A percentile compares a stretch with the other conserved stretches of the same genome.
phyloP scores from a whole-genome alignment of 2,797 vertebrate genomes.

The Anolis apletophallus region DNA sequence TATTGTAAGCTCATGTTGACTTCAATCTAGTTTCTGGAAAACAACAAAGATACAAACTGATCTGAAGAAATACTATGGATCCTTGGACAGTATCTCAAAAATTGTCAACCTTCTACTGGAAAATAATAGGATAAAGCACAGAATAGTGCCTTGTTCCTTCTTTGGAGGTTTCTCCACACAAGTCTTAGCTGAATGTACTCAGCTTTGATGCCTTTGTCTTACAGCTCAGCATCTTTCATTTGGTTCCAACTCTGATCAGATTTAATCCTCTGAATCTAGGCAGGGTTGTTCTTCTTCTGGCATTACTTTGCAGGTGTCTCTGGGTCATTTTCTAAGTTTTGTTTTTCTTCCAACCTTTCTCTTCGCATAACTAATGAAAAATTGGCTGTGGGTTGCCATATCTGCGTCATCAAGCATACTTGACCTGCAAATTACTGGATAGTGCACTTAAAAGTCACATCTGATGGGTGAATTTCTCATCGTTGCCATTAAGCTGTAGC shows the following conservation, averaged over 20 bases:
- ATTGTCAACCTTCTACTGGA: neutral
- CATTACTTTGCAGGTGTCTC: conserved; percentile 4
- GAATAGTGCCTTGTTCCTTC: conserved; percentile 17
- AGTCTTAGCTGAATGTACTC: conserved; percentile 40
- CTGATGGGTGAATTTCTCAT: conserved; percentile 24
- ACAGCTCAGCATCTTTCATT: conserved; percentile 31
- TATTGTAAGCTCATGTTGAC: conserved; percentile 28
- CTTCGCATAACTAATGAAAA: conserved; percentile 23
- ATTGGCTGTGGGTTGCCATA: neutral
- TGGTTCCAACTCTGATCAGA: conserved; percentile 40
- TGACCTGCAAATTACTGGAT: conserved; percentile 23
- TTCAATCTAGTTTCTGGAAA: conserved; percentile 41
- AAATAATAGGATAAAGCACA: neutral
- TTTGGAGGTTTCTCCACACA: conserved; percentile 1
- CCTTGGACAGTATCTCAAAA: conserved; percentile 30
- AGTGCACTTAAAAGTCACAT: conserved; percentile 11
- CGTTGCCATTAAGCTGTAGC: neutral
- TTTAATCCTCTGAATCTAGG: conserved; percentile 28
- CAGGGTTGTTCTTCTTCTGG: neutral
- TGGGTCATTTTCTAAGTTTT: conserved; percentile 36
- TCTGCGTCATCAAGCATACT: conserved; percentile 38
- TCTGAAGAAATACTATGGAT: conserved; percentile 15
- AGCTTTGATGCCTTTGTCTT: conserved; percentile 31
- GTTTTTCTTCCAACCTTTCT: conserved; percentile 15
- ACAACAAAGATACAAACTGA: conserved; percentile 9